phyloP scores from a whole-genome alignment of 2,113 vertebrate genomes.

The Callorhinus ursinus region DNA sequence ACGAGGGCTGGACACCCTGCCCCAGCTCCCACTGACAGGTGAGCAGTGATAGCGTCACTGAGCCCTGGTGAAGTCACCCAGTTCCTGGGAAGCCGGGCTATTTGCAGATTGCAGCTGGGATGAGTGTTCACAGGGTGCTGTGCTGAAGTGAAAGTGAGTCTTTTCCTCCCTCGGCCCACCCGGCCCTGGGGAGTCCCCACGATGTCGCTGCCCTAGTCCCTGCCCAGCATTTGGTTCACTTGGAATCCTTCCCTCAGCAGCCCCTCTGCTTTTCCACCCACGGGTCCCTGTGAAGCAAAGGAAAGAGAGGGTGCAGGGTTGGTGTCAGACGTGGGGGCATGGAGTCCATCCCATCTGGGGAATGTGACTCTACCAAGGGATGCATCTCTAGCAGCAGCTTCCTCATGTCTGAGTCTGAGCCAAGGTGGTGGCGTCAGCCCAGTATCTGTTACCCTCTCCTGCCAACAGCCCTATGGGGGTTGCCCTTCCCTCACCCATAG shows the following conservation, averaged over 20 bases:
- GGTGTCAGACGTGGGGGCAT: neutral
- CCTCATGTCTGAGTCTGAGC: neutral
- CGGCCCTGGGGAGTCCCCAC: neutral
- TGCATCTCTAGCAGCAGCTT: accelerated
- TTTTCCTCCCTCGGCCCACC: neutral
- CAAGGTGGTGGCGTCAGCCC: neutral
- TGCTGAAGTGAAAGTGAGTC: slow-evolving; percentile 19
- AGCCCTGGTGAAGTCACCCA: neutral
- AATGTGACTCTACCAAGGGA: neutral
- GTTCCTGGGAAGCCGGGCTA: neutral
- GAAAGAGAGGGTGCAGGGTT: neutral
- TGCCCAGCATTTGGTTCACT: neutral
- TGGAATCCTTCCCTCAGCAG: neutral
- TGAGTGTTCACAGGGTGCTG: neutral
- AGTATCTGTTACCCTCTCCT: neutral
- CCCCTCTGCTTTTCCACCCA: neutral
- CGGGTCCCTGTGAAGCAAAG: neutral
- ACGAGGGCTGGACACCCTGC: accelerated
- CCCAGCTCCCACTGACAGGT: neutral
- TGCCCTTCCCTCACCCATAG: neutral
- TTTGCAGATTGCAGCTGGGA: neutral
- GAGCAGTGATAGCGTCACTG: neutral
- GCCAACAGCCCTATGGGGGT: neutral
- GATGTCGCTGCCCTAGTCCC: accelerated
- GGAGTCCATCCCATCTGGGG: neutral